Conservation (phyloP, 1,140 invertebrate genomes). For the Heliconius himera region DNA sequence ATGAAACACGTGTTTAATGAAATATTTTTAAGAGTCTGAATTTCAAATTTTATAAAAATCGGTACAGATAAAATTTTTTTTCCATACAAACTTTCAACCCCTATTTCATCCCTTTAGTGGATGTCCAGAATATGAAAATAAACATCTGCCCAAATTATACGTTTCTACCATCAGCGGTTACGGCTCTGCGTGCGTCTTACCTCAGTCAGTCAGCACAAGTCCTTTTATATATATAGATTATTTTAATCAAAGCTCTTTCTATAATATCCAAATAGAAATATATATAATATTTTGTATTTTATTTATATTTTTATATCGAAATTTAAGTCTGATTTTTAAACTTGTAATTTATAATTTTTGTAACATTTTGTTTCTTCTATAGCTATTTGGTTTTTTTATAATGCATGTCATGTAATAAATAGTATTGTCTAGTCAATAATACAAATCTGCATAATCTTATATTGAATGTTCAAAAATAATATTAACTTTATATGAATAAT, state of each 20-base stretch:
- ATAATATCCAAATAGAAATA: not conserved
- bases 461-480: not conserved
- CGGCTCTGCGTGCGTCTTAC: too few relatives aligned
- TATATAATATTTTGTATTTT: slow-evolving; percentile 1
- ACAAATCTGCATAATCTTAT: not conserved
- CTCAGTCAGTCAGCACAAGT: too few relatives aligned
- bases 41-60: too few relatives aligned
- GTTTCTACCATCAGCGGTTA: too few relatives aligned
- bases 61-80: too few relatives aligned
- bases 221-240: too few relatives aligned
- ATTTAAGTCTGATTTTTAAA: slow-evolving; percentile 21
- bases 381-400: not conserved
- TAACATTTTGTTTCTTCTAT: not conserved
- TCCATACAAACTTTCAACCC: too few relatives aligned
- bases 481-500: not conserved
- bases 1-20: too few relatives aligned
- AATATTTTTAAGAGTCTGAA: too few relatives aligned
- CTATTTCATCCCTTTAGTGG: too few relatives aligned
- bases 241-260: not conserved
- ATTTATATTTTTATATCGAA: slow-evolving; percentile 1
- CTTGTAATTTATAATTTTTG: not conserved
- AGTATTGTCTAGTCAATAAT: not conserved
- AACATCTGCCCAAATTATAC: too few relatives aligned
- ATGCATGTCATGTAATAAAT: not conserved
- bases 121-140: too few relatives aligned